Evolutionary conservation across 2,797 vertebrate species (phyloP).

Genomic region (Diceros bicornis): DNA sequence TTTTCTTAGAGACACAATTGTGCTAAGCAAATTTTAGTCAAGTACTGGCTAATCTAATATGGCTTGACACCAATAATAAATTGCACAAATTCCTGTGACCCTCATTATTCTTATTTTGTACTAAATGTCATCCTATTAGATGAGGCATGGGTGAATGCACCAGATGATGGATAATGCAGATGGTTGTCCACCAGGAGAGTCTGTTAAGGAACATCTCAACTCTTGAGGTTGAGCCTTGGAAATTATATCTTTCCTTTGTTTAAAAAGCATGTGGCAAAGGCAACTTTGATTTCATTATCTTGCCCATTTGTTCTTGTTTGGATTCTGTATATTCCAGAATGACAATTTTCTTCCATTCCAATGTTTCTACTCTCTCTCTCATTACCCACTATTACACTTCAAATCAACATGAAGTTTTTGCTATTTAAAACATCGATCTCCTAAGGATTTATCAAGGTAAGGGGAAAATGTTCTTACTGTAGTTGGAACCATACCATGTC

Average conservation of each 20-base stretch:
- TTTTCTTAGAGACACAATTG: constrained; percentile 75
- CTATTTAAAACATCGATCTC: not conserved
- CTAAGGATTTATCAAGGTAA: not conserved
- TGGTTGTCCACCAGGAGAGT: constrained; percentile 76
- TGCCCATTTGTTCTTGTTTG: constrained; percentile 9
- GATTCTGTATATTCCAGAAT: not conserved
- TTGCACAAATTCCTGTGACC: constrained; percentile 80
- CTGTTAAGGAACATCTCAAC: constrained; percentile 50
- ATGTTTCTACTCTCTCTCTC: not conserved
- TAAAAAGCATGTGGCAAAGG: not conserved
- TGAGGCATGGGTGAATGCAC: constrained; percentile 80
- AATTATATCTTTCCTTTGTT: constrained; percentile 71
- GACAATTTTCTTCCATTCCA: not conserved
- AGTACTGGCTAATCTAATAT: constrained; percentile 82
- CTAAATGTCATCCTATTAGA: constrained; percentile 85
- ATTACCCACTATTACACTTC: not conserved
- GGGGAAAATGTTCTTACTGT: not conserved
- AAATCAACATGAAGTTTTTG: constrained; percentile 20
- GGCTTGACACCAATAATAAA: constrained; percentile 86
- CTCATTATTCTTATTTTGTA: constrained; percentile 87
- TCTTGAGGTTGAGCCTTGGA: constrained; percentile 73
- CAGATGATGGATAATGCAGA: constrained; percentile 71
- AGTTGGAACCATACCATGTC: not conserved
- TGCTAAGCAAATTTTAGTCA: constrained; percentile 85
- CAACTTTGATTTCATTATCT: constrained; percentile 28